Percentiles rank a stretch among this genome's conserved stretches.
phyloP scores from a whole-genome alignment of 2,888 invertebrate genomes.

The Bimastos eiseni region DNA sequence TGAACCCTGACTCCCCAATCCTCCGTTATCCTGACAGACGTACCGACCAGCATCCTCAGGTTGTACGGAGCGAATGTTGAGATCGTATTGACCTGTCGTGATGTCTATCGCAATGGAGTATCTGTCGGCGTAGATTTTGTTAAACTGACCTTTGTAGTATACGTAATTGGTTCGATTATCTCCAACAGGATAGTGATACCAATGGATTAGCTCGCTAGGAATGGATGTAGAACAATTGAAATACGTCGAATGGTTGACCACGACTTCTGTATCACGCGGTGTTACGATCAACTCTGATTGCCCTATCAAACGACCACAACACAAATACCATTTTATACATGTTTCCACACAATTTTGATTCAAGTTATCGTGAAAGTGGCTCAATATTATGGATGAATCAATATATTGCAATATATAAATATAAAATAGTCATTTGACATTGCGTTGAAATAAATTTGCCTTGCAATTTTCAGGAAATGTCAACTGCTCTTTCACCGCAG shows the following conservation, averaged over 20 bases:
- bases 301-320: no score
- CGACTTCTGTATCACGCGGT: neutral
- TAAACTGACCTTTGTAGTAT: neutral
- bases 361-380: no score
- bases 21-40: neutral
- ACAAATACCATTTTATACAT: no score
- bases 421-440: no score
- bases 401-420: no score
- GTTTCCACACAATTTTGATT: no score
- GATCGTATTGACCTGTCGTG: neutral
- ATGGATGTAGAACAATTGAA: slow-evolving; percentile 3
- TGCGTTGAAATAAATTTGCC: no score
- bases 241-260: neutral
- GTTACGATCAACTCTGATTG: no score
- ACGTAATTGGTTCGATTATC: neutral
- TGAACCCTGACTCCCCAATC: neutral
- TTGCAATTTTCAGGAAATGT: no score
- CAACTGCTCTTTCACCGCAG: no score
- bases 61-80: neutral
- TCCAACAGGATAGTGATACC: slow-evolving; percentile 2
- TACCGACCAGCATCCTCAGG: neutral
- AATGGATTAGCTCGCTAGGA: neutral
- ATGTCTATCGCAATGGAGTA: neutral
- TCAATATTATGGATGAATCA: no score
- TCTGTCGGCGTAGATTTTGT: neutral